phyloP scores from a whole-genome alignment of 2,888 invertebrate species.

The Archips xylosteana region DNA sequence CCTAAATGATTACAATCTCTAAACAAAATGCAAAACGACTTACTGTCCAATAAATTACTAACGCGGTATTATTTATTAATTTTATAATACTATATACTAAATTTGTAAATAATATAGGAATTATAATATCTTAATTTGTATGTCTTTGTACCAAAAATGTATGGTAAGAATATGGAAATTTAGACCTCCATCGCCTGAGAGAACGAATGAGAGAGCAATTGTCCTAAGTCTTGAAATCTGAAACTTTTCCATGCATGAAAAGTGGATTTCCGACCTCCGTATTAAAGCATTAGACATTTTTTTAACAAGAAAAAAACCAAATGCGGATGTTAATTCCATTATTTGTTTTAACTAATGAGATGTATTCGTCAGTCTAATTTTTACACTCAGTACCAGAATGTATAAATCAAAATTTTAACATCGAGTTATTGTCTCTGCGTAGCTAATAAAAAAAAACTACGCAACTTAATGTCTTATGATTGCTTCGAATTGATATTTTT shows the following conservation, averaged over 20 bases:
- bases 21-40: slow-evolving; percentile 77
- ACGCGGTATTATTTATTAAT: slow-evolving; percentile 57
- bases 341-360: slow-evolving; percentile 31
- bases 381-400: slow-evolving; percentile 20
- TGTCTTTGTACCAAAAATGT: slow-evolving; percentile 82
- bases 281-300: slow-evolving; percentile 73
- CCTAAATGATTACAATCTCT: slow-evolving; percentile 70
- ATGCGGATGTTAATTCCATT: slow-evolving; percentile 10
- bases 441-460: slow-evolving; percentile 16
- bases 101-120: slow-evolving; percentile 76
- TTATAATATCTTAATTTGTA: slow-evolving; percentile 80
- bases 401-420: slow-evolving; percentile 11
- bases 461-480: neutral
- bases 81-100: slow-evolving; percentile 63
- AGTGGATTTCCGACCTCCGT: slow-evolving; percentile 67
- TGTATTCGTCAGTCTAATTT: slow-evolving; percentile 33
- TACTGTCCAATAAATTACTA: slow-evolving; percentile 79
- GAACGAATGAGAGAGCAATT: slow-evolving; percentile 63
- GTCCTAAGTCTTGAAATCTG: slow-evolving; percentile 61
- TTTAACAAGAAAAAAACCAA: slow-evolving; percentile 74
- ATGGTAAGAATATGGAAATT: slow-evolving; percentile 62
- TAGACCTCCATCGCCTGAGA: slow-evolving; percentile 61
- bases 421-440: slow-evolving; percentile 29
- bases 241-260: slow-evolving; percentile 74
- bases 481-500: slow-evolving; percentile 8